Evolutionary conservation across 1,140 invertebrate genomes (phyloP).

Genomic region (Trichoplusia ni): DNA sequence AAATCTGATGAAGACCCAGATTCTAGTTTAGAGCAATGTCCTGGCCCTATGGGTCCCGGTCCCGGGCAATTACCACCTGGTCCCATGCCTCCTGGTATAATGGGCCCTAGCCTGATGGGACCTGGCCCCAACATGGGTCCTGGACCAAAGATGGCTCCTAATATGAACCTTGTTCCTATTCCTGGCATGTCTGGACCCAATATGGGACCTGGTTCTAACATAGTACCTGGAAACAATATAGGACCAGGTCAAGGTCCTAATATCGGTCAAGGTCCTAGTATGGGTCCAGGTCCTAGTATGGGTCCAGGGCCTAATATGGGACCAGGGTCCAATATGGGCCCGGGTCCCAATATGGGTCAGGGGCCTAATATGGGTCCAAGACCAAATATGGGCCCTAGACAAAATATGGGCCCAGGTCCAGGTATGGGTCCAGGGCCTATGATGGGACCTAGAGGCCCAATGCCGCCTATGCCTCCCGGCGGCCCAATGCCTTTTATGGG

Average conservation of each 20-base stretch:
- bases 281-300: conserved; percentile 35
- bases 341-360: conserved; percentile 36
- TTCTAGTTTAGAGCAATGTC: conserved; percentile 41
- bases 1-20: conserved; percentile 46
- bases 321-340: conserved; percentile 37
- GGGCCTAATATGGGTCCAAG: conserved; percentile 35
- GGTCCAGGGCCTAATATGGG: conserved; percentile 24
- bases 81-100: conserved; percentile 36
- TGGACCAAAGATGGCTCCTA: conserved; percentile 40
- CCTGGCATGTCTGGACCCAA: conserved; percentile 33
- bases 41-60: conserved; percentile 43
- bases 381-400: conserved; percentile 41
- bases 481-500: conserved; percentile 57
- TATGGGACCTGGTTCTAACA: conserved; percentile 42
- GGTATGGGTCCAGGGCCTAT: conserved; percentile 36
- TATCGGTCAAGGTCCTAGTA: conserved; percentile 37
- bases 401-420: conserved; percentile 30
- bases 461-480: conserved; percentile 50
- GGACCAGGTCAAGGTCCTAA: conserved; percentile 34
- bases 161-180: too few species aligned
- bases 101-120: conserved; percentile 48
- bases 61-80: conserved; percentile 40
- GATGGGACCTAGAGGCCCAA: conserved; percentile 48
- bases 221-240: conserved; percentile 42
- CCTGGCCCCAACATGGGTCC: conserved; percentile 39